phyloP scores from a whole-genome alignment of 2,888 invertebrate genomes.

The Torymus texanus region DNA sequence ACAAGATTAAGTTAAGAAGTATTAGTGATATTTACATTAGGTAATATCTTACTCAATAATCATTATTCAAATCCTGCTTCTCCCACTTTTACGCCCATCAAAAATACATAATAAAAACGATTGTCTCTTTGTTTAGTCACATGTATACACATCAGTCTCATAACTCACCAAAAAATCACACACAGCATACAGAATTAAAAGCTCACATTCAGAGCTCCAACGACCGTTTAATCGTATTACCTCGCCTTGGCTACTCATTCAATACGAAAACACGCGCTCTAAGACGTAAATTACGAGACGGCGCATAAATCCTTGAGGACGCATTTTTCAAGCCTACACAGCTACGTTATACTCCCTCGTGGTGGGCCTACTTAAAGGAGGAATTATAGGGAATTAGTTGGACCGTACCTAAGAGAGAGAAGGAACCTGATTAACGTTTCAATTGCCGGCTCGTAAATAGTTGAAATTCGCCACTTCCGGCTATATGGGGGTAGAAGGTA shows the following conservation, averaged over 20 bases:
- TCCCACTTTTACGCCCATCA: too few relatives aligned
- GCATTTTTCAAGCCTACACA: constrained; percentile 13
- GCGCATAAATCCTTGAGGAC: constrained; percentile 35
- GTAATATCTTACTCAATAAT: too few relatives aligned
- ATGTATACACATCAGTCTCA: too few relatives aligned
- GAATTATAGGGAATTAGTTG: constrained; percentile 53
- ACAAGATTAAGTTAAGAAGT: too few relatives aligned
- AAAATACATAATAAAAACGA: too few relatives aligned
- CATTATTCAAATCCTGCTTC: too few relatives aligned
- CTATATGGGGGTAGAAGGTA: not conserved
- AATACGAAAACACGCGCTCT: constrained; percentile 13
- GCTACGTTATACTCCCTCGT: not conserved
- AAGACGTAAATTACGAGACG: constrained; percentile 42
- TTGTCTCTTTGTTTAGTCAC: too few relatives aligned
- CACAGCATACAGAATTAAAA: not conserved
- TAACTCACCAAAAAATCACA: too few relatives aligned
- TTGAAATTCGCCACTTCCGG: constrained; percentile 50
- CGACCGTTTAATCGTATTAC: constrained; percentile 38
- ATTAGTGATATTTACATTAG: too few relatives aligned
- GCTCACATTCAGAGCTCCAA: not conserved
- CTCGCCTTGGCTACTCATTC: not conserved
- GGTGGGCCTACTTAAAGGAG: constrained; percentile 39
- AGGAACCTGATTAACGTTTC: constrained; percentile 50
- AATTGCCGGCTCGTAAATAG: constrained; percentile 53
- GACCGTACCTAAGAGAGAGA: not conserved